A percentile compares a stretch with the other conserved stretches of the same genome.
These are phyloP conservation scores for Acyrthosiphon pisum DNA, from an alignment of 1,140 invertebrate species.

Conservation along the genomic window DNA sequence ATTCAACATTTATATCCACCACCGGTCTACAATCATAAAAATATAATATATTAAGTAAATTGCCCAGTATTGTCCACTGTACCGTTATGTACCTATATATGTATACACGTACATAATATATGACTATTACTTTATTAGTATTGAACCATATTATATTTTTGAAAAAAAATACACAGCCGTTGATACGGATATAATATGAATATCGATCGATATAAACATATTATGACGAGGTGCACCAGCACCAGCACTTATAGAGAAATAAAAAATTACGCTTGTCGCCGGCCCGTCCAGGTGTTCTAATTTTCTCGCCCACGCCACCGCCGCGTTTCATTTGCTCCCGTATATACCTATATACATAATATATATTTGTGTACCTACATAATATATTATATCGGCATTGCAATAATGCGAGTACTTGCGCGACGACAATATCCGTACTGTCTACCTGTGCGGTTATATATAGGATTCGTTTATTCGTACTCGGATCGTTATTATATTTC, in stretches of 20 bases:
- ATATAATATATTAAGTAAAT: not conserved
- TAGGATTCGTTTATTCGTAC: no score
- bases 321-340: not conserved
- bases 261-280: not conserved
- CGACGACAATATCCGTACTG: not conserved
- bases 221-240: not conserved
- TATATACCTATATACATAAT: not conserved
- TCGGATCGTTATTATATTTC: not conserved
- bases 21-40: not conserved
- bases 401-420: not conserved
- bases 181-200: not conserved
- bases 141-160: not conserved
- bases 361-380: not conserved
- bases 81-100: not conserved
- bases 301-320: not conserved
- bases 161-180: not conserved
- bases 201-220: not conserved
- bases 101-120: not conserved
- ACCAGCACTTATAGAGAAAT: not conserved
- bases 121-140: not conserved
- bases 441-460: not conserved
- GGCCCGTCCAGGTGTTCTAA: not conserved
- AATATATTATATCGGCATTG: not conserved
- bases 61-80: not conserved
- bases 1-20: no score